phyloP scores from a whole-genome alignment of 2,888 invertebrate species.

The Amphipyra tragopoginis region DNA sequence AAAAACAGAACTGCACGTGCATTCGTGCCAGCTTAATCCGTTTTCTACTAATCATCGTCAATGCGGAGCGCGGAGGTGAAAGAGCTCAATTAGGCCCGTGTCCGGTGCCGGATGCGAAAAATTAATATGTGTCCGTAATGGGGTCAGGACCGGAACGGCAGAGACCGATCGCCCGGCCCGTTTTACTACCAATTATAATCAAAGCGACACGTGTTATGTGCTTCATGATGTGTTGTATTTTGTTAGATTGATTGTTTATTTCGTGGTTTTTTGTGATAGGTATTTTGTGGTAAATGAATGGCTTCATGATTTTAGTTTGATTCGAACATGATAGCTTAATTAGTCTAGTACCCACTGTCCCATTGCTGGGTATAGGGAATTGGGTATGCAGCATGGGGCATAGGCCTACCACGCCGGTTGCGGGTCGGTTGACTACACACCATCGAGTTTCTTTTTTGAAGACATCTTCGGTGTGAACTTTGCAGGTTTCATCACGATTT shows the following conservation, averaged over 20 bases:
- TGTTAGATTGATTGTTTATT: slow-evolving; percentile 16
- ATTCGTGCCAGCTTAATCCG: slow-evolving; percentile 9
- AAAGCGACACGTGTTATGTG: slow-evolving; percentile 54
- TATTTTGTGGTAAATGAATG: too few relatives aligned
- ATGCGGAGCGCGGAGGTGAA: slow-evolving; percentile 58
- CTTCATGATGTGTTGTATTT: slow-evolving; percentile 22
- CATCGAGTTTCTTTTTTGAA: too few relatives aligned
- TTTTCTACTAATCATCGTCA: slow-evolving; percentile 51
- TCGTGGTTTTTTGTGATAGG: not conserved
- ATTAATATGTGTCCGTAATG: slow-evolving; percentile 81
- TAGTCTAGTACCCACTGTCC: too few relatives aligned
- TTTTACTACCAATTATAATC: slow-evolving; percentile 67
- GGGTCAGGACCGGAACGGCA: slow-evolving; percentile 67
- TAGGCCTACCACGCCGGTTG: too few relatives aligned
- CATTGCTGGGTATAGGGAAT: too few relatives aligned
- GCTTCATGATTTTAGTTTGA: too few relatives aligned
- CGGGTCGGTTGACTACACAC: too few relatives aligned
- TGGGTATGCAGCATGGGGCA: too few relatives aligned
- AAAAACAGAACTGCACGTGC: not conserved
- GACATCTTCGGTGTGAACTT: too few relatives aligned
- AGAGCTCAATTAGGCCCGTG: slow-evolving; percentile 75
- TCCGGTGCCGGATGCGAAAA: slow-evolving; percentile 79
- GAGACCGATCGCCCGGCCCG: slow-evolving; percentile 70
- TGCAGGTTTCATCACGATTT: too few relatives aligned
- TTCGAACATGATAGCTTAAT: too few relatives aligned